Evolutionary conservation across 1,140 invertebrate genomes (phyloP).

Genomic region (Cyrtorhinus lividipennis): DNA sequence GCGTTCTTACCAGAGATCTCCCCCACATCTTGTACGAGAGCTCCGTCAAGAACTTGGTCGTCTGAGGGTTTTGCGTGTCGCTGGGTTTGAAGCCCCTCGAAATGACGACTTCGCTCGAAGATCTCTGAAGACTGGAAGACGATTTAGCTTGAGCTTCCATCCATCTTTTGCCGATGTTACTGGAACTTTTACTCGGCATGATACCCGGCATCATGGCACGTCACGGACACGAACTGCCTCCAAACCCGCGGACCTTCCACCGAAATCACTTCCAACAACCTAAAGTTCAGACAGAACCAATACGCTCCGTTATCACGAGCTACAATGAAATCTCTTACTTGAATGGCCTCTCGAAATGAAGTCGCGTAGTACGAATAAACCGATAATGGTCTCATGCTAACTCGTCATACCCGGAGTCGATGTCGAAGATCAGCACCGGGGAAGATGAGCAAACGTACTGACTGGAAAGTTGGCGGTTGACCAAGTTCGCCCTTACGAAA

Average conservation of each 20-base stretch:
- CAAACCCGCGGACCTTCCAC: background rate
- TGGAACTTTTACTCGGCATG: conserved; percentile 14
- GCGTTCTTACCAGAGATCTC: conserved; percentile 50
- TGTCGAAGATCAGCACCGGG: background rate
- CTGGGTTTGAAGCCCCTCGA: conserved; percentile 66
- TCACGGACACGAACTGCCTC: background rate
- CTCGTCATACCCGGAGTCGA: conserved; percentile 1
- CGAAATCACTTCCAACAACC: too few species aligned
- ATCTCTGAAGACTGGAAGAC: conserved; percentile 37
- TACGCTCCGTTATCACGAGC: too few species aligned
- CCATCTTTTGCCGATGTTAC: conserved; percentile 16
- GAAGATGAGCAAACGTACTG: conserved; percentile 1
- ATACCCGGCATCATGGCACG: conserved; percentile 15
- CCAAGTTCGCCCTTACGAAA: conserved; percentile 6
- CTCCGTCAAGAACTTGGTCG: conserved; percentile 60
- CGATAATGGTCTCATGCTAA: too few species aligned
- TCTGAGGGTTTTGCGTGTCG: conserved; percentile 61
- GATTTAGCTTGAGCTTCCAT: conserved; percentile 31
- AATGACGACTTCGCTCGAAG: conserved; percentile 35
- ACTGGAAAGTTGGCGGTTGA: background rate
- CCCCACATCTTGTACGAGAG: conserved; percentile 63
- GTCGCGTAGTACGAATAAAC: too few species aligned
- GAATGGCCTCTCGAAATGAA: too few species aligned
- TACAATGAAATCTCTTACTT: too few species aligned
- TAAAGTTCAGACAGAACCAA: too few species aligned